Percentiles rank a stretch among this genome's conserved stretches.
phyloP scores from a whole-genome alignment of 2,113 vertebrate species.

The Caranx ignobilis region DNA sequence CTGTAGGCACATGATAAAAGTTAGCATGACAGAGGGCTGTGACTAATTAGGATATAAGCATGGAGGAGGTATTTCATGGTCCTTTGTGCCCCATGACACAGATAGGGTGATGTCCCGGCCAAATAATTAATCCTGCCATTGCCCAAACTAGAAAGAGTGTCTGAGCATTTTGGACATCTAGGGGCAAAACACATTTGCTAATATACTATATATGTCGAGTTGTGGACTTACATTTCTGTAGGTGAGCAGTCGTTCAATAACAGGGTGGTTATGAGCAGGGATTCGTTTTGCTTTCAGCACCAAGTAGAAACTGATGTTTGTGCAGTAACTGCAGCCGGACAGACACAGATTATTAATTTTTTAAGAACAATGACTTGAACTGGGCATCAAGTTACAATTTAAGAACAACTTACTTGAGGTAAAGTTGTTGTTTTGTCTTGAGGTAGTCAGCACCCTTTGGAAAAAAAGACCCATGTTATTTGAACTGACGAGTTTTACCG shows the following conservation, averaged over 20 bases:
- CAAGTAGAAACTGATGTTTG: conserved; percentile 97
- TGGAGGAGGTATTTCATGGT: background rate
- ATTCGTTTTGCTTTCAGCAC: conserved; percentile 92
- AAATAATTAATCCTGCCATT: background rate
- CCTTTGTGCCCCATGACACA: background rate
- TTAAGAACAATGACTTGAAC: background rate
- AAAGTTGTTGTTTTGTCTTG: conserved; percentile 92
- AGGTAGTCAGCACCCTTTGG: conserved; percentile 89
- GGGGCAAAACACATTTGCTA: background rate
- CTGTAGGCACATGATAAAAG: conserved; percentile 38
- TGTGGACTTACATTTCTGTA: conserved; percentile 89
- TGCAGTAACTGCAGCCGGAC: conserved; percentile 87
- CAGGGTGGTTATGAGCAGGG: conserved; percentile 90
- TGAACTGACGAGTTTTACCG: background rate
- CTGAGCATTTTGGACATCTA: background rate
- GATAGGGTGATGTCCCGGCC: background rate
- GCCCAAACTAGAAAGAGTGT: background rate
- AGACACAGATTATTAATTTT: background rate
- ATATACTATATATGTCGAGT: background rate
- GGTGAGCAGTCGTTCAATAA: conserved; percentile 92
- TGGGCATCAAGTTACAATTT: background rate
- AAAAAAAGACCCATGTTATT: conserved; percentile 8
- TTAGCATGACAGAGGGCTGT: background rate
- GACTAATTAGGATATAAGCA: background rate
- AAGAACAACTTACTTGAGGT: conserved; percentile 87